Conservation (phyloP, 1,140 invertebrate genomes). For the Orius laevigatus region DNA sequence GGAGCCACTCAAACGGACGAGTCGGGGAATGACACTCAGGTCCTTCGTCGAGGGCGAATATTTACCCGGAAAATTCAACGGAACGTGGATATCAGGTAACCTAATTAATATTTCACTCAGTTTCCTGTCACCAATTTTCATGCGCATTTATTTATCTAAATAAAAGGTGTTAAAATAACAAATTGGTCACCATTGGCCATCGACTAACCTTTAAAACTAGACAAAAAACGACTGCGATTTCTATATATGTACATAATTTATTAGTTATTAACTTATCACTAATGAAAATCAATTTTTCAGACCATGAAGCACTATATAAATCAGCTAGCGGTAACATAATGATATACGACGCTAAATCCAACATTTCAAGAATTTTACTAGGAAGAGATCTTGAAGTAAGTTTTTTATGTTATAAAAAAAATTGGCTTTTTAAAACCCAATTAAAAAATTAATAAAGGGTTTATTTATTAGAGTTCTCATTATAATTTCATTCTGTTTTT, state of each 20-base stretch:
- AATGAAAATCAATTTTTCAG: no score
- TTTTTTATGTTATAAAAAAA: conserved; percentile 3
- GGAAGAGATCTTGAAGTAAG: conserved; percentile 7
- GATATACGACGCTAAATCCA: conserved; percentile 14
- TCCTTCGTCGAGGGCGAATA: conserved; percentile 30
- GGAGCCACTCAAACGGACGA: not conserved
- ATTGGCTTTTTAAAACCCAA: conserved; percentile 11
- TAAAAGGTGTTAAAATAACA: no score
- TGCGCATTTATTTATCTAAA: no score
- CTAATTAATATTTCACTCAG: not conserved
- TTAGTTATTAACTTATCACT: no score
- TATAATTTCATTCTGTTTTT: not conserved
- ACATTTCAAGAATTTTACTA: conserved; percentile 7
- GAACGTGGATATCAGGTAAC: conserved; percentile 33
- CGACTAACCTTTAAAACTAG: no score
- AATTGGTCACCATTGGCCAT: no score
- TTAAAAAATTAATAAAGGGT: not conserved
- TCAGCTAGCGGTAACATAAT: conserved; percentile 12
- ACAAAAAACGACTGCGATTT: no score
- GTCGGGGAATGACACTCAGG: conserved; percentile 23
- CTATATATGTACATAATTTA: no score
- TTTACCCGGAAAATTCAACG: conserved; percentile 32
- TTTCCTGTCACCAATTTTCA: not conserved
- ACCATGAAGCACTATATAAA: conserved; percentile 9
- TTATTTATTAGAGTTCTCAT: no score